These are phyloP conservation scores for Eulemur mongoz DNA, from an alignment of 2,797 vertebrate genomes.

Conservation along the genomic window DNA sequence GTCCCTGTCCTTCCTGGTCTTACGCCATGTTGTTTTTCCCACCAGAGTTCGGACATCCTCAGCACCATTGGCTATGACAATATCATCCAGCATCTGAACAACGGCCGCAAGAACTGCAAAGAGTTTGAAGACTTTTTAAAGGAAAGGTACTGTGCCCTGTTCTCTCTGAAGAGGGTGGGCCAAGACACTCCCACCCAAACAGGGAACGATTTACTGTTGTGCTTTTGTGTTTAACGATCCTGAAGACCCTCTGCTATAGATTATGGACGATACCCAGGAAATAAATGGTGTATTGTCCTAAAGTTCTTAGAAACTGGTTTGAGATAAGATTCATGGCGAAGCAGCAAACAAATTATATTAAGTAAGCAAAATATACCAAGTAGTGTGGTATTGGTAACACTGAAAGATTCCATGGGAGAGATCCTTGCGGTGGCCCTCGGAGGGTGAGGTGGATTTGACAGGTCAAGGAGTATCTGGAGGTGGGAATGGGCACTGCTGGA, in stretches of 20 bases:
- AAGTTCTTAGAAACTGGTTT: neutral
- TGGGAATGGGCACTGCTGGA: neutral
- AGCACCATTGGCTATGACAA: slow-evolving; percentile 92
- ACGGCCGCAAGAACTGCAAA: slow-evolving; percentile 95
- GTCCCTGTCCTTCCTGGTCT: neutral
- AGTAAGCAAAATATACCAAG: neutral
- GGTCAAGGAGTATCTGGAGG: neutral
- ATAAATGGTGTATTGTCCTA: neutral
- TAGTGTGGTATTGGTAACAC: neutral
- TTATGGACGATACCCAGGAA: neutral
- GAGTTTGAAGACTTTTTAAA: slow-evolving; percentile 98
- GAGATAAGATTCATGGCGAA: neutral
- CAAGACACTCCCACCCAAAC: too few relatives aligned
- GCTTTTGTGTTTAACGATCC: neutral
- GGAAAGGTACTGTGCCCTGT: slow-evolving; percentile 89
- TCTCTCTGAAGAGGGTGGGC: neutral
- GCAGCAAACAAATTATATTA: neutral
- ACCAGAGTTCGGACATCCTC: slow-evolving; percentile 91
- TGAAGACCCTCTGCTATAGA: neutral
- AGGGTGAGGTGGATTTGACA: neutral
- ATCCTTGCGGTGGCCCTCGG: neutral
- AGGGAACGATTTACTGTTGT: neutral
- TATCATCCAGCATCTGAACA: slow-evolving; percentile 94
- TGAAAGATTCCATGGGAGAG: neutral
- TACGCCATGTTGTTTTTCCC: neutral